Base-by-base conservation (phyloP, 2,797 vertebrate genomes). In the Nannoperca obscura region DNA sequence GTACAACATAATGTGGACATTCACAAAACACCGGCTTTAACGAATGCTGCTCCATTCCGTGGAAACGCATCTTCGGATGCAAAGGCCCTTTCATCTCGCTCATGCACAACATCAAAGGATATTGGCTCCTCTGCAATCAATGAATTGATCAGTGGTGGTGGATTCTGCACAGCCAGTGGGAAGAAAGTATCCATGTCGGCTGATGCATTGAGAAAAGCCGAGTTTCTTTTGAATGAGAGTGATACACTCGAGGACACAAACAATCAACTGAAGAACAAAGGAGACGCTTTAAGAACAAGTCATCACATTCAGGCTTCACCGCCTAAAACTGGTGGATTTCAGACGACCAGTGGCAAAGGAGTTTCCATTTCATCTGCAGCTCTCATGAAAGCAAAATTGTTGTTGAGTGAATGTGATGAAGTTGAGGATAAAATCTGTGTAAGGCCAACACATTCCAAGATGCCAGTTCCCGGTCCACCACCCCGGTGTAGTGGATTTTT, bases 281-380 rank as follows among this genome's bases (percentile, higher is more conserved):
- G 32, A 65, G 67, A 91, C 88, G 89, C 87, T 22, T 9, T 47
- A 42, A 61, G 36, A 70, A 47, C 58, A 38, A 54, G 44, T 27
- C 20, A 32, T 57, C 76, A 57, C 5, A 34, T 44, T 62, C 88
- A 82, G 90, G 89, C 6, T 93, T 93, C 84, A 92, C 76, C 73
- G 88, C 93, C 66, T 53, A 49, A 66, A 67, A 63, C 49, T 40
- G 15, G 44, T 32, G 86, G 90, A 52, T 95, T 94, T 88, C 83
- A 91, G 66, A 91, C 80, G 46, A 96, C 96, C 80, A 94, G 94
- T 84, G 96, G 96, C 46, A 97, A 96, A 87, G 85, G 73, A 22
- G 92, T 96, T 8, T 15, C 65, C 0, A 22, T 97, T 80, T 97
- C 96, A 79, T 86, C 94, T 77, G 90, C 82, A 44, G 93, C 96